A percentile compares a stretch with the other conserved stretches of the same genome.
Conservation (phyloP, 2,113 vertebrate species). For the Xiphorhynchus elegans region DNA sequence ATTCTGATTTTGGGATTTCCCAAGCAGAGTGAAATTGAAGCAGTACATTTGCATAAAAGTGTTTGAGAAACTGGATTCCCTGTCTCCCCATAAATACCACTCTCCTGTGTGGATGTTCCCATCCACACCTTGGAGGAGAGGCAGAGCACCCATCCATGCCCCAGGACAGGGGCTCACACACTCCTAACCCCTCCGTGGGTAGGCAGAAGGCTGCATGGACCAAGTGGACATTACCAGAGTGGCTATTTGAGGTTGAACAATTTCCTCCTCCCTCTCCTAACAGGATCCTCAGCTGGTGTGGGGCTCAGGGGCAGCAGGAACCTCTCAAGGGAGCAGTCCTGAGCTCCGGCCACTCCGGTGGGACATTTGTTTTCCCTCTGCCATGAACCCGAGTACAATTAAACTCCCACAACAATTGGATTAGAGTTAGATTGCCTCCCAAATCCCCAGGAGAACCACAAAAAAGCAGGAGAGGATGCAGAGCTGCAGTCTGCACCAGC, state of each 20-base stretch:
- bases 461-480: neutral
- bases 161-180: rapidly evolving
- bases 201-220: neutral
- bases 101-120: neutral
- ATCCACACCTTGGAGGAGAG: neutral
- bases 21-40: neutral
- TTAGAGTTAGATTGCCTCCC: neutral
- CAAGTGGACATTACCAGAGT: neutral
- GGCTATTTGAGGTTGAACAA: neutral
- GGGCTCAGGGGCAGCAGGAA: neutral
- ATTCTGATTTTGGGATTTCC: neutral
- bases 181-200: neutral
- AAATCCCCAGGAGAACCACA: neutral
- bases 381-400: neutral
- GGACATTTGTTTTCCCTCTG: neutral
- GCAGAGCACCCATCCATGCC: neutral
- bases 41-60: neutral
- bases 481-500: neutral
- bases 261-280: neutral
- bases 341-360: rapidly evolving
- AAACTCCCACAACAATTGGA: neutral
- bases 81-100: neutral
- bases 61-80: neutral
- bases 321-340: neutral
- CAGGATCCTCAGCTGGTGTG: neutral